Percentiles rank a stretch among this genome's conserved stretches.
These are phyloP conservation scores for Coracopsis vasa DNA, from an alignment of 2,113 vertebrate genomes.

Conservation along the genomic window DNA sequence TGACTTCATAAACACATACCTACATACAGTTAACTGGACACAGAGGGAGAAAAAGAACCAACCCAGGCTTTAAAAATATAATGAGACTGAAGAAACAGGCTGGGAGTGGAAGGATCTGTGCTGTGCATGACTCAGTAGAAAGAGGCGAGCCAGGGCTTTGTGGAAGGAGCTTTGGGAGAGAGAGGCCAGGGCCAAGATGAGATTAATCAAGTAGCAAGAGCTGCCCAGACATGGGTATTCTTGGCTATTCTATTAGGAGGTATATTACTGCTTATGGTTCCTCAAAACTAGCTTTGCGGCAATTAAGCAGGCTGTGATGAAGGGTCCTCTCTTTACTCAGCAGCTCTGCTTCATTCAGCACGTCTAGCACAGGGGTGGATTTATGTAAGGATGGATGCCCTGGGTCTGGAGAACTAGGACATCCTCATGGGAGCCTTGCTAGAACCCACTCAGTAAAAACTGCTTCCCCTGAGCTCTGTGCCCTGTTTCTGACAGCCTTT, in stretches of 20 bases:
- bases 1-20: background rate
- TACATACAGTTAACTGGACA: background rate
- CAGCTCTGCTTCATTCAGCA: background rate
- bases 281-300: background rate
- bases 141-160: background rate
- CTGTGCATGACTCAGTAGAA: background rate
- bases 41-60: background rate
- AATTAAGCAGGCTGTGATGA: background rate
- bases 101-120: background rate
- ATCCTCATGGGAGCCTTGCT: rapidly evolving
- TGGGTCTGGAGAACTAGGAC: background rate
- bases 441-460: background rate
- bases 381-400: background rate
- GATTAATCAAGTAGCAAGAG: background rate
- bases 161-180: background rate
- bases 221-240: conserved; percentile 16
- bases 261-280: background rate
- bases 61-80: background rate
- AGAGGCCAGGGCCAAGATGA: background rate
- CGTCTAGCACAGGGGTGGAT: background rate
- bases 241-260: background rate
- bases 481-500: background rate
- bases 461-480: background rate
- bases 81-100: background rate
- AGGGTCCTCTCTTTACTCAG: background rate